Base-by-base conservation (phyloP, 2,797 vertebrate species). In the Poecilia gillii region DNA sequence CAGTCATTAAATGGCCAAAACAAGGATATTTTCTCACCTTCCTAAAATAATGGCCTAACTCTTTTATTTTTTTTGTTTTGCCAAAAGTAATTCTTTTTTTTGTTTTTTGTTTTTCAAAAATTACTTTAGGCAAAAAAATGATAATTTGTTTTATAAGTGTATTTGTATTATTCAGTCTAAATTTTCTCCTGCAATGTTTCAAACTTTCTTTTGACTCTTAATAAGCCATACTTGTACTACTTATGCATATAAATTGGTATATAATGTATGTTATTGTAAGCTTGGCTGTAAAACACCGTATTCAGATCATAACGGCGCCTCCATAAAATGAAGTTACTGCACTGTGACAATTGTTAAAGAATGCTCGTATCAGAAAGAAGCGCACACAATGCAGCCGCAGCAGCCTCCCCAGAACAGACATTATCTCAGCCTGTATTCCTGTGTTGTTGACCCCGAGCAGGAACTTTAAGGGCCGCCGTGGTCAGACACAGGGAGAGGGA, bases 381-480 rank as follows among this genome's bases (percentile, higher is more conserved):
- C 33, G 55, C 33, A 36, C n/a, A 76, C 57, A 74, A 45, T 43
- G 68, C 41, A 86, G 81, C 93, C 91, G 89, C 93, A 93, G 90
- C 36, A 36, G 88, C 90, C 91, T 92, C 92, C 89, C 87, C 88
- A 85, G 87, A 90, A 88, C 86, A 93, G 88, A 90, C 88, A 90
- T 90, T 91, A 87, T 91, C 88, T 93, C 77, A 59, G 41, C 90
- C 85, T 90, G 88, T 62, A 82, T 90, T 86, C 90, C 84, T 89
- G 87, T 90, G 90, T 85, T 90, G 88, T 82, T 84, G 87, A 89
- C 90, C 88, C 87, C 57, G 79, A 90, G 84, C 91, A 92, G 93
- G 93, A 94, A 93, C 92, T 90, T 82, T 85, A 87, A 89, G 90
- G 89, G 92, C 82, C 62, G 77, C 90, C 93, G 93, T 84, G 93